phyloP scores from a whole-genome alignment of 2,888 invertebrate genomes.

The Tipula lateralis region DNA sequence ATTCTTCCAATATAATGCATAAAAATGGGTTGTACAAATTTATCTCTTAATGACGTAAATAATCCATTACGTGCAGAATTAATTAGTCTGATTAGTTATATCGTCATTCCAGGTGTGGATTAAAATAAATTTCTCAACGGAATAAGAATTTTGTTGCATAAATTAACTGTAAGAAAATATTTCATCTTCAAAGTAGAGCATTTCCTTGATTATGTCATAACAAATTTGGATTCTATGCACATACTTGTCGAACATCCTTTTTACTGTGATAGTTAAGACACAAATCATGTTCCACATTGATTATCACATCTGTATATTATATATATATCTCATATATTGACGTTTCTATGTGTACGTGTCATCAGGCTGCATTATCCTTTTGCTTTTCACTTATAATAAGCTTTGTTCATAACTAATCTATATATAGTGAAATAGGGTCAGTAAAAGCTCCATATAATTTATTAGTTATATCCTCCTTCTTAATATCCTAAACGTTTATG shows the following conservation, averaged over 20 bases:
- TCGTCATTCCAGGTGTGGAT: no score
- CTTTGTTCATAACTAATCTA: background rate
- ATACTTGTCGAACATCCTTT: background rate
- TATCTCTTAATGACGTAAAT: no score
- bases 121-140: no score
- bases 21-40: no score
- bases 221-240: no score
- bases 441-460: background rate
- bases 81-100: no score
- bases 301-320: background rate
- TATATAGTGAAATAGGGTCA: background rate
- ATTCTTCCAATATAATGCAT: no score
- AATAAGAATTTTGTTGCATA: no score
- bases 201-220: no score
- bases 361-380: background rate
- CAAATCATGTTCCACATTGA: background rate
- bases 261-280: background rate
- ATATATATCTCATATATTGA: background rate
- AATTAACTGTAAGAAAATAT: no score
- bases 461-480: background rate
- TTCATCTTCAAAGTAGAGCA: no score
- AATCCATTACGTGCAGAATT: no score
- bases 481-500: background rate
- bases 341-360: background rate
- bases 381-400: background rate